These are phyloP conservation scores for Sebastes nivosus DNA, from an alignment of 2,797 vertebrate genomes.

Conservation along the genomic window DNA sequence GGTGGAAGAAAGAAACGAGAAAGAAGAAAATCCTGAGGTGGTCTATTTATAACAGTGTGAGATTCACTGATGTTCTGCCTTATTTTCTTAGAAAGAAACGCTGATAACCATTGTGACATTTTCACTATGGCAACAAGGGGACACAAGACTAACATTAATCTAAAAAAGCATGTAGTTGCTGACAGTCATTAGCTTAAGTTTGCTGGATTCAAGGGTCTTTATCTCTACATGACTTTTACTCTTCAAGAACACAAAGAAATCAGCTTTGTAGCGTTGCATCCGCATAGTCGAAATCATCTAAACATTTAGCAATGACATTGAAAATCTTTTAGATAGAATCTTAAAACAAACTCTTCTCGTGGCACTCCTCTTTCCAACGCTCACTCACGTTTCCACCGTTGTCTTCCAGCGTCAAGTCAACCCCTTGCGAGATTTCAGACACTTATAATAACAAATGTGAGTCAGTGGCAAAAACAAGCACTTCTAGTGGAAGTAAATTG, in stretches of 20 bases:
- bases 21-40: conserved; percentile 17
- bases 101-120: background rate
- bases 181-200: background rate
- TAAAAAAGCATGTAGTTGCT: background rate
- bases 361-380: background rate
- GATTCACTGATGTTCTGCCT: conserved; percentile 1
- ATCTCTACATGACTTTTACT: background rate
- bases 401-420: background rate
- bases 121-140: background rate
- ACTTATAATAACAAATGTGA: no score
- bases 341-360: background rate
- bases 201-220: background rate
- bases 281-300: background rate
- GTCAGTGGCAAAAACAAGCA: no score
- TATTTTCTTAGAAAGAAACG: conserved; percentile 11
- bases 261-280: background rate
- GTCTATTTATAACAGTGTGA: conserved; percentile 12
- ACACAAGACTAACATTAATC: background rate
- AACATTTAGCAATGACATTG: background rate
- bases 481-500: no score
- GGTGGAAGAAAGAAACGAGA: conserved; percentile 13
- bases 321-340: background rate
- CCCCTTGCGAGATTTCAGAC: no score
- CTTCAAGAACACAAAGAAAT: background rate
- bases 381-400: background rate